Evolutionary conservation across 2,888 invertebrate genomes (phyloP).

Genomic region (Latrodectus elegans): DNA sequence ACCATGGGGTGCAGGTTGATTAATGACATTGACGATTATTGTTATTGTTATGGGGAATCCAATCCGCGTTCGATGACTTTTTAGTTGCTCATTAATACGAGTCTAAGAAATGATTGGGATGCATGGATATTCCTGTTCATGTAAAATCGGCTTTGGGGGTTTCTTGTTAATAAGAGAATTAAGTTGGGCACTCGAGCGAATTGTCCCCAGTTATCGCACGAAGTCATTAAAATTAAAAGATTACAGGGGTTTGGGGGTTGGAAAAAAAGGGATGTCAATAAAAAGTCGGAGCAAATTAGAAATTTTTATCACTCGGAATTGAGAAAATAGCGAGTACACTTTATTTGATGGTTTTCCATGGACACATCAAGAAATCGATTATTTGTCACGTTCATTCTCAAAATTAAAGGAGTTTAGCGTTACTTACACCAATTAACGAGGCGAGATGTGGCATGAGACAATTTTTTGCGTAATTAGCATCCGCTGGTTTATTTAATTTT

Average conservation of each 20-base stretch:
- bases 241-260: not conserved
- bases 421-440: constrained; percentile 37
- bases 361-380: constrained; percentile 30
- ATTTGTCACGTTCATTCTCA: constrained; percentile 13
- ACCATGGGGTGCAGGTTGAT: constrained; percentile 36
- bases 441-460: constrained; percentile 9
- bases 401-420: constrained; percentile 29
- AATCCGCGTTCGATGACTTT: constrained; percentile 65
- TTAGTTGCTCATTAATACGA: constrained; percentile 60
- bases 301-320: not conserved
- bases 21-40: constrained; percentile 67
- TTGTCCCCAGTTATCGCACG: constrained; percentile 24
- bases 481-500: too few relatives aligned
- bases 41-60: constrained; percentile 59
- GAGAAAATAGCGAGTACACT: constrained; percentile 10
- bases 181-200: constrained; percentile 38
- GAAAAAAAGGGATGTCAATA: not conserved
- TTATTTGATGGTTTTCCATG: constrained; percentile 32
- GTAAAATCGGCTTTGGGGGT: constrained; percentile 24
- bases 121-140: not conserved
- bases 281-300: constrained; percentile 37
- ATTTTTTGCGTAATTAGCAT: constrained; percentile 37
- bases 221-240: constrained; percentile 50
- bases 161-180: constrained; percentile 52
- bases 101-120: not conserved